Conservation (phyloP, 2,888 invertebrate species). For the Thalpophila matura region DNA sequence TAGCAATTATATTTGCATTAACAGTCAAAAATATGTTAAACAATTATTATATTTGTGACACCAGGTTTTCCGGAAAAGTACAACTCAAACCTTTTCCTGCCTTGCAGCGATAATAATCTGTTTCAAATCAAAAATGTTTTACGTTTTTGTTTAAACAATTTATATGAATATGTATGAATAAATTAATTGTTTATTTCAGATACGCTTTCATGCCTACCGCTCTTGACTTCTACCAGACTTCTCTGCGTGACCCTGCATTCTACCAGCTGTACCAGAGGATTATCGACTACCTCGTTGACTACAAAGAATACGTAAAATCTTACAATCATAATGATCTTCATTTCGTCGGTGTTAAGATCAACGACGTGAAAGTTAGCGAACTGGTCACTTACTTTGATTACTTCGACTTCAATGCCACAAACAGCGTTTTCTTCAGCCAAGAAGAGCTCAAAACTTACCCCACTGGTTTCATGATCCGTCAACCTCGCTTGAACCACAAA, state of each 20-base stretch:
- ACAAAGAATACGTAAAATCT: constrained; percentile 90
- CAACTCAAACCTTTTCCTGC: too few species aligned
- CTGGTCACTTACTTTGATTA: constrained; percentile 93
- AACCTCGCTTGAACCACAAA: constrained; percentile 93
- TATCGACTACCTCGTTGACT: constrained; percentile 90
- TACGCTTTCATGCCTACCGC: constrained; percentile 88
- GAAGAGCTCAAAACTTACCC: constrained; percentile 78
- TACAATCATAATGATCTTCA: constrained; percentile 91
- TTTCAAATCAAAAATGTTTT: too few species aligned
- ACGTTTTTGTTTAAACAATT: too few species aligned
- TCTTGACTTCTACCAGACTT: constrained; percentile 92
- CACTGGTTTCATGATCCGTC: constrained; percentile 90
- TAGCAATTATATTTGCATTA: too few species aligned
- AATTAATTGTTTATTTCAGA: constrained; percentile 69
- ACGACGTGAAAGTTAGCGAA: constrained; percentile 91
- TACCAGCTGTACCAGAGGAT: constrained; percentile 92
- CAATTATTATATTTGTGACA: too few species aligned
- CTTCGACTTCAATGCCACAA: constrained; percentile 92
- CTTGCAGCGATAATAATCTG: too few species aligned
- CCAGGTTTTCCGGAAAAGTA: too few species aligned
- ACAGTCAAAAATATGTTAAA: too few species aligned
- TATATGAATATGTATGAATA: too few species aligned
- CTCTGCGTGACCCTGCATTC: constrained; percentile 94
- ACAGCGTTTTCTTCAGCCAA: constrained; percentile 80
- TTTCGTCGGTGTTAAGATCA: constrained; percentile 91